These are phyloP conservation scores for Tiphia femorata DNA, from an alignment of 2,888 invertebrate species.

Conservation along the genomic window DNA sequence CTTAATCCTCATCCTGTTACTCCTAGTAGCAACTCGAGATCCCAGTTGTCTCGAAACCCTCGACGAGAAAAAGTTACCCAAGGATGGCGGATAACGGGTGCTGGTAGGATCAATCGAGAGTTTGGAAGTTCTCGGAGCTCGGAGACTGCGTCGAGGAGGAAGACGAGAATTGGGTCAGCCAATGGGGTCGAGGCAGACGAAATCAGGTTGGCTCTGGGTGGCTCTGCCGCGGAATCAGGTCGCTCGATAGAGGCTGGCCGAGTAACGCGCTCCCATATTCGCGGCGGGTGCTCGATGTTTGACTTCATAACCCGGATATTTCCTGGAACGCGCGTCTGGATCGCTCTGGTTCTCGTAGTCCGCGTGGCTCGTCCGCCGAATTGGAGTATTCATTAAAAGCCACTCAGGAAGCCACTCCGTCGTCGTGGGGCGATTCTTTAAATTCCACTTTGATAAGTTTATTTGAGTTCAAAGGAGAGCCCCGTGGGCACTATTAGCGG, in stretches of 20 bases:
- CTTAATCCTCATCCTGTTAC: too few species aligned
- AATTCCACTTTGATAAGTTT: too few species aligned
- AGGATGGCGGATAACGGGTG: too few species aligned
- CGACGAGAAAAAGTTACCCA: too few species aligned
- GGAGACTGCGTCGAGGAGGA: background rate
- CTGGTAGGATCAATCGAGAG: too few species aligned
- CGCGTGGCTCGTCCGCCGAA: too few species aligned
- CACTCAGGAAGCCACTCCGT: too few species aligned
- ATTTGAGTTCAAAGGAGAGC: too few species aligned
- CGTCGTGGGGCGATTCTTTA: too few species aligned
- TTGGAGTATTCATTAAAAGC: too few species aligned
- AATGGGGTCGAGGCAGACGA: conserved; percentile 43
- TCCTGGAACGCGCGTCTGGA: conserved; percentile 37
- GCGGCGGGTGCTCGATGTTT: conserved; percentile 43
- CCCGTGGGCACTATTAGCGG: background rate
- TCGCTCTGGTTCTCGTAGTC: background rate
- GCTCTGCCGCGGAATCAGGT: conserved; percentile 58
- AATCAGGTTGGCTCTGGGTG: conserved; percentile 59
- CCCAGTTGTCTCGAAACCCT: too few species aligned
- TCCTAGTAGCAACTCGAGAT: too few species aligned
- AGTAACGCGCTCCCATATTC: conserved; percentile 29
- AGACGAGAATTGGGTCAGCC: conserved; percentile 37
- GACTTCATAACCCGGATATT: conserved; percentile 58
- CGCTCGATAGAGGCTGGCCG: conserved; percentile 65
- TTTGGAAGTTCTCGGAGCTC: background rate